Evolutionary conservation across 2,797 vertebrate genomes (phyloP).

Genomic region (Sebastes minor): DNA sequence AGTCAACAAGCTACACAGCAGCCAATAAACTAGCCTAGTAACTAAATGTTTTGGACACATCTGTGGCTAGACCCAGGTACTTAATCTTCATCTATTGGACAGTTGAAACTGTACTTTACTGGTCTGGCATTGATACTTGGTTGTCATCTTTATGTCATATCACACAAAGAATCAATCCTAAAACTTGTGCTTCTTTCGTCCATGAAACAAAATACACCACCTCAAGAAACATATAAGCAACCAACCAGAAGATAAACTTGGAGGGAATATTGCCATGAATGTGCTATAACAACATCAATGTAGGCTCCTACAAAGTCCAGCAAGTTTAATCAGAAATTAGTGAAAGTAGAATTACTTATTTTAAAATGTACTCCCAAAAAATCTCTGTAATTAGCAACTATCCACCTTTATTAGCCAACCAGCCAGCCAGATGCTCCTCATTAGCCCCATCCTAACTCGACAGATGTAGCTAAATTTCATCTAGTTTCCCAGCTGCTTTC

Average conservation of each 20-base stretch:
- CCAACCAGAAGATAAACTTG: background rate
- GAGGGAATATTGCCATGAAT: background rate
- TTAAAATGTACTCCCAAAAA: background rate
- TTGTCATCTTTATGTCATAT: background rate
- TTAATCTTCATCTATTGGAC: background rate
- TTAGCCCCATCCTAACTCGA: background rate
- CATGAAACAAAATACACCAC: background rate
- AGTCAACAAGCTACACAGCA: background rate
- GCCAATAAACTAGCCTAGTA: background rate
- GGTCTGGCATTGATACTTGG: background rate
- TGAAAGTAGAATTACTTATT: background rate
- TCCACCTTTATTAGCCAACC: conserved; percentile 8
- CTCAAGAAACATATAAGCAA: background rate
- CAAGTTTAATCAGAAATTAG: background rate
- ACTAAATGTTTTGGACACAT: background rate
- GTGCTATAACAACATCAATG: background rate
- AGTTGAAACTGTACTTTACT: background rate
- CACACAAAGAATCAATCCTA: background rate
- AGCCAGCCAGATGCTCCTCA: conserved; percentile 25
- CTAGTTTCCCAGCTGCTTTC: conserved; percentile 26
- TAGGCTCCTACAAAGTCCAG: background rate
- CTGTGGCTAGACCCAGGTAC: background rate
- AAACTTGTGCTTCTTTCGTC: background rate
- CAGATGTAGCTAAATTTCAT: conserved; percentile 29
- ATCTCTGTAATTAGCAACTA: background rate